phyloP scores from a whole-genome alignment of 1,140 invertebrate species.

The Brachionus calyciflorus region DNA sequence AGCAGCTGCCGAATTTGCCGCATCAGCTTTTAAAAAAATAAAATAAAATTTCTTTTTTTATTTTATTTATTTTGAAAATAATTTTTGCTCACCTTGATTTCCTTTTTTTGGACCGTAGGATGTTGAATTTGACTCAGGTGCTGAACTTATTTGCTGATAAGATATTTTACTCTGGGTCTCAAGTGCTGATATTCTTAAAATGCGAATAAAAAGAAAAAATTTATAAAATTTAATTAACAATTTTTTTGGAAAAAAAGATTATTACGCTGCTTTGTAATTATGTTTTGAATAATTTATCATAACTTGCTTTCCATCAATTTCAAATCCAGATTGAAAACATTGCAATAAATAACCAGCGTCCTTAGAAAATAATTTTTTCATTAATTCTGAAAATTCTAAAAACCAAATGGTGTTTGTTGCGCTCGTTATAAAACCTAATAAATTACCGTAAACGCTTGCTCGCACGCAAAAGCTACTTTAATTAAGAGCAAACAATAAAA shows the following conservation, averaged over 20 bases:
- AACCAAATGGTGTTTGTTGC: too few relatives aligned
- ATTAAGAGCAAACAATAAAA: not conserved
- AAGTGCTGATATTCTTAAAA: not conserved
- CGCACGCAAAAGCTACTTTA: not conserved
- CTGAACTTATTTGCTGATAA: not conserved
- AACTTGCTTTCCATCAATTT: constrained; percentile 60
- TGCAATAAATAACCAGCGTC: constrained; percentile 31
- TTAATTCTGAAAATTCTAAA: too few relatives aligned
- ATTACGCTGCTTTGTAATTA: constrained; percentile 58
- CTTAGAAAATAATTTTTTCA: not conserved
- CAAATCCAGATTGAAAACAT: constrained; percentile 47
- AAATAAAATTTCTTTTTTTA: not conserved
- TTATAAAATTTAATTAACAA: not conserved
- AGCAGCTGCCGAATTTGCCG: constrained; percentile 79
- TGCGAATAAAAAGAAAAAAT: not conserved
- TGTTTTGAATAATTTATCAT: constrained; percentile 60
- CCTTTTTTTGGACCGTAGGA: constrained; percentile 23
- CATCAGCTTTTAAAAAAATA: not conserved
- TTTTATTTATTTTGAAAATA: not conserved
- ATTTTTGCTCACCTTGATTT: constrained; percentile 31
- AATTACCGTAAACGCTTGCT: too few relatives aligned
- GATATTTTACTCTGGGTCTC: not conserved
- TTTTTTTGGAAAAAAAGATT: not conserved
- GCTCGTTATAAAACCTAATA: too few relatives aligned
- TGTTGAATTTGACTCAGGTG: not conserved